Percentiles rank a stretch among this genome's conserved stretches.
These are phyloP conservation scores for Drosophila histrio DNA, from an alignment of 2,888 invertebrate genomes.

Conservation along the genomic window DNA sequence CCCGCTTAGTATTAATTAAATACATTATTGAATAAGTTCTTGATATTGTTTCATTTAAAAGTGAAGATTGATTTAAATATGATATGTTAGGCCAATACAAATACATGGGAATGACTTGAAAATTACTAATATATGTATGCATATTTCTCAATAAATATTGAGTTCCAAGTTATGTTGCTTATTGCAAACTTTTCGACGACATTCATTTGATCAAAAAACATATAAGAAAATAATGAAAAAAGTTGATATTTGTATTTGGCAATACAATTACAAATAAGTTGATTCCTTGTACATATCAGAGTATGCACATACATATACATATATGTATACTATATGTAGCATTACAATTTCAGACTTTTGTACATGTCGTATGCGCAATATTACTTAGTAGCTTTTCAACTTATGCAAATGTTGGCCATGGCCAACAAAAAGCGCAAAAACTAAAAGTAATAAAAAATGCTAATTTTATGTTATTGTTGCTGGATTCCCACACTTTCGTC, in stretches of 20 bases:
- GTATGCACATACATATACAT: neutral
- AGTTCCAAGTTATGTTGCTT: neutral
- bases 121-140: neutral
- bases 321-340: neutral
- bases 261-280: slow-evolving; percentile 25
- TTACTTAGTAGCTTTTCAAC: slow-evolving; percentile 60
- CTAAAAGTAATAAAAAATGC: slow-evolving; percentile 80
- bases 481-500: slow-evolving; percentile 51
- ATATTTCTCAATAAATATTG: neutral
- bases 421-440: slow-evolving; percentile 49
- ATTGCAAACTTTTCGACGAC: neutral
- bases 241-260: slow-evolving; percentile 12
- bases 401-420: slow-evolving; percentile 66
- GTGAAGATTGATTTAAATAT: neutral
- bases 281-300: neutral
- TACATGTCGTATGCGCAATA: slow-evolving; percentile 69
- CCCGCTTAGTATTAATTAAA: neutral
- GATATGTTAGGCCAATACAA: neutral
- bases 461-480: slow-evolving; percentile 76
- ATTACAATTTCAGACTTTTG: slow-evolving; percentile 14
- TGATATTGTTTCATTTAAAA: neutral
- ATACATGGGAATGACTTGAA: neutral
- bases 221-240: neutral
- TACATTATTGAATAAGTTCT: too few relatives aligned
- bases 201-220: neutral